Evolutionary conservation across 2,113 vertebrate species (phyloP).

Genomic region (Neotoma lepida): DNA sequence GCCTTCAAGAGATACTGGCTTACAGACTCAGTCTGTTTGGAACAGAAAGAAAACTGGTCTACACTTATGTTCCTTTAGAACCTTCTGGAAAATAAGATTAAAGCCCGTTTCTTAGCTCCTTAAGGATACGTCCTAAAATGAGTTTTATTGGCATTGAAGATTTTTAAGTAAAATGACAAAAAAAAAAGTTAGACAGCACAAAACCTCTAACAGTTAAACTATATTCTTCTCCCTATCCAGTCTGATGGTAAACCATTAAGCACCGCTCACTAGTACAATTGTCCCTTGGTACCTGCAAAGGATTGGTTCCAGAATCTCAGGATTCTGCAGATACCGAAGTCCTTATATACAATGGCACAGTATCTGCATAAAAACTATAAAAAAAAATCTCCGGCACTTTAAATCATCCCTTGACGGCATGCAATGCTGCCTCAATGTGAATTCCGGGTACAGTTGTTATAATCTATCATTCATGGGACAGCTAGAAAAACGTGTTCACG

Average conservation of each 20-base stretch:
- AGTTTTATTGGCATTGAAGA: neutral
- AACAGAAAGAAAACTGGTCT: neutral
- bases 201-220: neutral
- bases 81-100: neutral
- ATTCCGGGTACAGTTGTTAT: neutral
- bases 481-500: neutral
- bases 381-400: neutral
- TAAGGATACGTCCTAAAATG: neutral
- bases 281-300: neutral
- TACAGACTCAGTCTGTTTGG: neutral
- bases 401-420: neutral
- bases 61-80: neutral
- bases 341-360: neutral
- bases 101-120: neutral
- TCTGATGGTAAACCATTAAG: rapidly evolving
- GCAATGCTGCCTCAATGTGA: no score
- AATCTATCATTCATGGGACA: neutral
- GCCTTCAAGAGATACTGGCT: neutral
- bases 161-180: neutral
- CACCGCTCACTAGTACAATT: neutral
- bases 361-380: neutral
- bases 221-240: neutral
- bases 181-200: neutral
- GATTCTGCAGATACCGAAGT: neutral
- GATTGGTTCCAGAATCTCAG: neutral